Conservation (phyloP, 2,113 vertebrate species). For the Sterrhoptilus dennistouni region DNA sequence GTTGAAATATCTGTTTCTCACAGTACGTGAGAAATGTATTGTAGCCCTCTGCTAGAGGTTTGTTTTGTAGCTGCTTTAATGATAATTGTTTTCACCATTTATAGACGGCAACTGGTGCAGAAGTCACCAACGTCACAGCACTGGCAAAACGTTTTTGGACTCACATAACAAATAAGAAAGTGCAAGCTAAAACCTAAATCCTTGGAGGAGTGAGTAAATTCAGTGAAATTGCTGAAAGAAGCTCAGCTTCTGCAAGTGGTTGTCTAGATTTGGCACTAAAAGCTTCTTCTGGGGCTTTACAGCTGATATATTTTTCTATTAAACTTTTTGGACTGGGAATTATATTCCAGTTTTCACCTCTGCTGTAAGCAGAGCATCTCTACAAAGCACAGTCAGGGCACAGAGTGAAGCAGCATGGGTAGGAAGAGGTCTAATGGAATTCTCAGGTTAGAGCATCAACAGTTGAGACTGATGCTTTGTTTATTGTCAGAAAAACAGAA, state of each 20-base stretch:
- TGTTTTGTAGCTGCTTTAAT: neutral
- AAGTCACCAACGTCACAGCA: neutral
- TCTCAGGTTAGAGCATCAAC: neutral
- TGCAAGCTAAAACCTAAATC: neutral
- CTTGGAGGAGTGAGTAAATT: neutral
- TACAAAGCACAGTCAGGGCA: neutral
- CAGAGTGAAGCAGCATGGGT: rapidly evolving
- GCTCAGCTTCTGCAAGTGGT: neutral
- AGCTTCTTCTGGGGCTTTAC: neutral
- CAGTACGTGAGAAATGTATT: neutral
- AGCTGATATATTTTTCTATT: neutral
- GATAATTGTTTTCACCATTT: neutral
- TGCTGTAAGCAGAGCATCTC: neutral
- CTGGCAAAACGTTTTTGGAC: rapidly evolving
- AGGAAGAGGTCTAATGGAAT: neutral
- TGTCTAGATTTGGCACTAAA: neutral
- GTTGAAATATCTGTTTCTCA: neutral
- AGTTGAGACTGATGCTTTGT: neutral
- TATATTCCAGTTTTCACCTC: neutral
- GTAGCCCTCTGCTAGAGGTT: neutral
- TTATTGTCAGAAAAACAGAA: neutral
- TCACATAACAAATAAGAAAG: neutral
- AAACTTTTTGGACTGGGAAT: neutral
- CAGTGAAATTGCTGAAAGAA: neutral
- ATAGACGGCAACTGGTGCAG: neutral